Percentiles rank a stretch among this genome's conserved stretches.
Evolutionary conservation across 2,888 invertebrate genomes (phyloP).

Genomic region (Candidula unifasciata): DNA sequence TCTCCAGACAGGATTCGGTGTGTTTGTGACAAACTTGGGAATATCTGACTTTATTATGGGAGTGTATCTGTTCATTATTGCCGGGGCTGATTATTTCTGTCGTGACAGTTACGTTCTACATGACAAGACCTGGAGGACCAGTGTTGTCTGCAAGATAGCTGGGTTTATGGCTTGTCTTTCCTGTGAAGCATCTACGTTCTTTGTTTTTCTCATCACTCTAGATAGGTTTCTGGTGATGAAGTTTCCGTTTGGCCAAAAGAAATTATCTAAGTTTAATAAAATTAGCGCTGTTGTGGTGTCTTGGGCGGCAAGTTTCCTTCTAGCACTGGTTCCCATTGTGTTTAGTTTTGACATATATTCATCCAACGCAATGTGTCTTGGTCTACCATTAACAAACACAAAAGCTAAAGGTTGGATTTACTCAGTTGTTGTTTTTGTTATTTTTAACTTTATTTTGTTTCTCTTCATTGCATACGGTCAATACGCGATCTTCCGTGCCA

Average conservation of each 20-base stretch:
- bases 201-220: slow-evolving; percentile 82
- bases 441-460: slow-evolving; percentile 71
- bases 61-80: not conserved
- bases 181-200: slow-evolving; percentile 82
- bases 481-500: slow-evolving; percentile 73
- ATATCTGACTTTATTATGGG: slow-evolving; percentile 1
- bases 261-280: slow-evolving; percentile 62
- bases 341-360: slow-evolving; percentile 50
- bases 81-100: not conserved
- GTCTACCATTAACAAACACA: slow-evolving; percentile 73
- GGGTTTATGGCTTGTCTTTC: slow-evolving; percentile 73
- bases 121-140: not conserved
- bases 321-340: slow-evolving; percentile 71
- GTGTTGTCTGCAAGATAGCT: not conserved
- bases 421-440: slow-evolving; percentile 71
- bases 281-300: slow-evolving; percentile 58
- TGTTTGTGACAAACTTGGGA: slow-evolving; percentile 9
- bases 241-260: slow-evolving; percentile 79
- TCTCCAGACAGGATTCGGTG: not conserved
- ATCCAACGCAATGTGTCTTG: slow-evolving; percentile 71
- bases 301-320: slow-evolving; percentile 65
- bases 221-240: slow-evolving; percentile 83
- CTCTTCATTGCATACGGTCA: slow-evolving; percentile 72
- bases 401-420: slow-evolving; percentile 75
- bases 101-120: not conserved